Evolutionary conservation across 37 sponge, comb jelly and placozoan species (phyloP), one percentile per base, ranked within the genome.

Genomic region (Oopsacas minuta): DNA sequence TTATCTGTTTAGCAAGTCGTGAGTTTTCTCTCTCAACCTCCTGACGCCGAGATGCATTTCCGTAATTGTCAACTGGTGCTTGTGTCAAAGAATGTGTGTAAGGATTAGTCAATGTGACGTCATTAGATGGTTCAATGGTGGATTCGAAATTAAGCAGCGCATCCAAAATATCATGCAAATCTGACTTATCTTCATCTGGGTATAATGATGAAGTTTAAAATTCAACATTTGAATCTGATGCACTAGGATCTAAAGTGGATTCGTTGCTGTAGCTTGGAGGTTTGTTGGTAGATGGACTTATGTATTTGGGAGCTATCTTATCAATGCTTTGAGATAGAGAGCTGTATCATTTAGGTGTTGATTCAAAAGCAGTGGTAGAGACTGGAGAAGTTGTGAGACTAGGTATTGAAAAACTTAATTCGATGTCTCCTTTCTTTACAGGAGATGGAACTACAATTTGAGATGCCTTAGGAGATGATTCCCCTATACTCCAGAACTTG

Each of bases 21-120:
- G 75, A 61, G 75, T 61, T 61, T n/a, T 61, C 75, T 61, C 75
- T 3, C 75, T 61, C 28, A 7, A 61, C 75, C 30, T 61, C 75
- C 30, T 61, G 28, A 10, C 75, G 20, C 22, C 75, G 7, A 3
- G 28, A 32, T 5, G 75, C 22, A 5, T 61, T 61, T 34, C 75
- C 75, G 22, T 61, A 61, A 34, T 25, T 61, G 30, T 61, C 75
- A 10, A 61, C 20, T 20, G 75, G 1, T 5, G 75, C 75, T 20
- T 25, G 75, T n/a, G n/a, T n/a, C n/a, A n/a, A n/a, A n/a, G 75
- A 61, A 61, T 61, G 17, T 7, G 30, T 61, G 30, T 61, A 61
- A 10, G 75, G 75, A 3, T 61, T 12, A 25, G 5, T 34, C 75
- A n/a, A 3, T 32, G 30, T 3, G 75, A 32, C 75, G 30, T 20